These are phyloP conservation scores for Tethya wilhelma DNA, from an alignment of 37 sponge, comb jelly and placozoan genomes.

Conservation along the genomic window DNA sequence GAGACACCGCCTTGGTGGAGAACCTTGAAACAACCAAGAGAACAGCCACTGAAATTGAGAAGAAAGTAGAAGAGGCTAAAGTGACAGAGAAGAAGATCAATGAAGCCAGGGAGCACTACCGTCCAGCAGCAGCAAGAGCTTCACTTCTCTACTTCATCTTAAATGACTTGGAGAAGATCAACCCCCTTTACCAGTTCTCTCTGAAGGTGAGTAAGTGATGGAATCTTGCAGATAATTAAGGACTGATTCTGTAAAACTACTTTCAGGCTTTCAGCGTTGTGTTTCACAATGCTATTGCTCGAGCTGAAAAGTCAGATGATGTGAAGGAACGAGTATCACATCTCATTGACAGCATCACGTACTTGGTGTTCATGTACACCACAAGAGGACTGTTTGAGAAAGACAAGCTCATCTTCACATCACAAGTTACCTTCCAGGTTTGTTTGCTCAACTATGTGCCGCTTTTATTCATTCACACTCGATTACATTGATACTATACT, in stretches of 20 bases:
- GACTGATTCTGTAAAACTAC: neutral
- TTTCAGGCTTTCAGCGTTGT: conserved; percentile 95
- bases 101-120: conserved; percentile 93
- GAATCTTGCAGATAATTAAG: too few species aligned
- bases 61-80: conserved; percentile 85
- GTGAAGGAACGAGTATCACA: conserved; percentile 88
- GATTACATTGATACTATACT: too few species aligned
- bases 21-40: conserved; percentile 97
- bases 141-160: conserved; percentile 98
- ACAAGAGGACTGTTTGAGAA: conserved; percentile 95
- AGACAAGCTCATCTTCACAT: conserved; percentile 96
- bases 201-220: conserved; percentile 89
- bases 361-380: conserved; percentile 94
- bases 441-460: too few species aligned
- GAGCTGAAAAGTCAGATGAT: conserved; percentile 79
- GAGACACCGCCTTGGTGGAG: conserved; percentile 96
- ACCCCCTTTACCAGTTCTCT: conserved; percentile 99
- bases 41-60: conserved; percentile 94
- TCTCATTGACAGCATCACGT: conserved; percentile 95
- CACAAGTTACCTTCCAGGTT: conserved; percentile 97
- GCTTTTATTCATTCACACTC: too few species aligned
- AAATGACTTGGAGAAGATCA: conserved; percentile 97
- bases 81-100: conserved; percentile 96
- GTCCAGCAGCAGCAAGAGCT: conserved; percentile 95
- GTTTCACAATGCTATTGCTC: conserved; percentile 95